phyloP scores from a whole-genome alignment of 1,140 invertebrate species.

The Charaxes varanes region DNA sequence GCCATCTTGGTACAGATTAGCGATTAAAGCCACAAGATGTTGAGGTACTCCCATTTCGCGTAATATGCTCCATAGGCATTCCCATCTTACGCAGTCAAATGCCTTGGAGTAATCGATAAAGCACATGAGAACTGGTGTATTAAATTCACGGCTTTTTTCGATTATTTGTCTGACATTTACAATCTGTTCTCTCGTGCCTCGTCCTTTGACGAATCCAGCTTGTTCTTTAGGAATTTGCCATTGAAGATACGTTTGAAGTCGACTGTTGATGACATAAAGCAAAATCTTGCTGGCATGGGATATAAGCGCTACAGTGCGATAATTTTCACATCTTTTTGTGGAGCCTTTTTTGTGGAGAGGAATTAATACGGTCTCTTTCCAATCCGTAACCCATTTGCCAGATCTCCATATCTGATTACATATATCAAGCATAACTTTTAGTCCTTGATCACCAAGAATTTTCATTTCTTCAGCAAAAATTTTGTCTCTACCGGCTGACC shows the following conservation, averaged over 20 bases:
- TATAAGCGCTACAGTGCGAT: constrained; percentile 15
- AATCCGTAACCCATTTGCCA: constrained; percentile 19
- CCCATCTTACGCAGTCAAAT: constrained; percentile 4
- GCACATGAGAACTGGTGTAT: constrained; percentile 2
- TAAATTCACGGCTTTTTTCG: constrained; percentile 17
- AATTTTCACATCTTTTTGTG: constrained; percentile 21
- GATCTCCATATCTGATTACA: constrained; percentile 21
- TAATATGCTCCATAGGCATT: constrained; percentile 1
- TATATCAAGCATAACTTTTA: constrained; percentile 8
- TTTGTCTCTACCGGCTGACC: constrained; percentile 13
- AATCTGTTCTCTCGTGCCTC: constrained; percentile 18
- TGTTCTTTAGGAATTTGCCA: constrained; percentile 5
- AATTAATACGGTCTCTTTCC: constrained; percentile 17
- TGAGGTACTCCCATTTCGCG: constrained; percentile 9
- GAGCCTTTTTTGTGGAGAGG: no score
- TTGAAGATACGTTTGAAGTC: not conserved
- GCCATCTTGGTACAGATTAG: constrained; percentile 5
- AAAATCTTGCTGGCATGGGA: constrained; percentile 23
- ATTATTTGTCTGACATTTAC: constrained; percentile 15
- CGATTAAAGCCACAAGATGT: constrained; percentile 4
- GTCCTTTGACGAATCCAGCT: constrained; percentile 16
- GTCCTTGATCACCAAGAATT: constrained; percentile 11
- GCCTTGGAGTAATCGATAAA: constrained; percentile 1
- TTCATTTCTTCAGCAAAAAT: constrained; percentile 20
- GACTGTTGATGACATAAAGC: constrained; percentile 15